Evolutionary conservation across 1,140 invertebrate genomes (phyloP).

Genomic region (Euwallacea fornicatus): DNA sequence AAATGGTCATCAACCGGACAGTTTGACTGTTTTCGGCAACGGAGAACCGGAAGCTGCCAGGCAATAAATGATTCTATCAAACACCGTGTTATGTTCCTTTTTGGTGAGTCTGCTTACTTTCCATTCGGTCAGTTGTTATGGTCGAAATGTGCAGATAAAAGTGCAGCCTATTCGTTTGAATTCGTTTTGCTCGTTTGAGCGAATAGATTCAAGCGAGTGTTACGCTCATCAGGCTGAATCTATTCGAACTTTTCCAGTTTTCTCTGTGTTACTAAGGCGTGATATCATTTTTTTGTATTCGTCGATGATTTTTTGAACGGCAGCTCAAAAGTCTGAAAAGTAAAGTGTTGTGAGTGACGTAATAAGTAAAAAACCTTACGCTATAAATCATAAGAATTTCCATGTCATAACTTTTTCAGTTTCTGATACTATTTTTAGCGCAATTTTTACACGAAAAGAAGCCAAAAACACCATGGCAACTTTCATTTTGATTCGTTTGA

Average conservation of each 20-base stretch:
- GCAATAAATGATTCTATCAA: conserved; percentile 6
- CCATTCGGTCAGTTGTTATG: not conserved
- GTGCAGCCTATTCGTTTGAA: not conserved
- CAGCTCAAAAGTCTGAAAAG: no score
- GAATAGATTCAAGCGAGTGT: conserved; percentile 22
- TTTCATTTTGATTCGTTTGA: no score
- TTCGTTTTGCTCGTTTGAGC: not conserved
- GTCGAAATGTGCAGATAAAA: not conserved
- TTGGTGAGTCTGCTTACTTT: conserved; percentile 31
- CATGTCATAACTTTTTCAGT: no score
- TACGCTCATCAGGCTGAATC: conserved; percentile 32
- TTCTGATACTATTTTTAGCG: no score
- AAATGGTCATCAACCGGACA: conserved; percentile 42
- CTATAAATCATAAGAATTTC: no score
- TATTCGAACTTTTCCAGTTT: conserved; percentile 20
- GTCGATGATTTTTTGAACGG: no score
- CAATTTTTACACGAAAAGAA: no score
- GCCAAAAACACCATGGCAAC: no score
- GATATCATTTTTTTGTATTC: conserved; percentile 12
- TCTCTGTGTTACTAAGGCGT: conserved; percentile 29
- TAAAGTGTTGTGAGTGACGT: no score
- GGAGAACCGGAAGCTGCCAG: conserved; percentile 38
- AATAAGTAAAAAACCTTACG: no score
- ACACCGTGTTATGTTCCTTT: conserved; percentile 29
- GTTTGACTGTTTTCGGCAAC: conserved; percentile 39